A percentile compares a stretch with the other conserved stretches of the same genome.
Conservation (phyloP, 2,797 vertebrate genomes). For the Botia kubotai region DNA sequence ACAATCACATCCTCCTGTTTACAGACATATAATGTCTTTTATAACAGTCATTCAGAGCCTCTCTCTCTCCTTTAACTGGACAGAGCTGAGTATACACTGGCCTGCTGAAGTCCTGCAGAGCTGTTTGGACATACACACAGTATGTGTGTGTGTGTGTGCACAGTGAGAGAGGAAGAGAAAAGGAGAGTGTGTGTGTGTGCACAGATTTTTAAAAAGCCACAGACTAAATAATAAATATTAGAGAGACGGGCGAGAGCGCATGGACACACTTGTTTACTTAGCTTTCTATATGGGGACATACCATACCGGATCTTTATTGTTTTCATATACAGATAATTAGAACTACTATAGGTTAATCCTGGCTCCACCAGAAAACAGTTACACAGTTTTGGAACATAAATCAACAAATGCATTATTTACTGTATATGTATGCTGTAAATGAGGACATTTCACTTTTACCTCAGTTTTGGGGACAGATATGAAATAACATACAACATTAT, state of each 20-base stretch:
- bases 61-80: conserved; percentile 23
- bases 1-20: not conserved
- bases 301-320: not conserved
- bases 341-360: not conserved
- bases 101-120: not conserved
- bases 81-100: conserved; percentile 27
- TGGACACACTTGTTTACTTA: not conserved
- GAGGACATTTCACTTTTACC: no score
- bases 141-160: no score
- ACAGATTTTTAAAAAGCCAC: conserved; percentile 43
- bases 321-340: not conserved
- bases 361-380: not conserved
- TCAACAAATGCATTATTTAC: no score
- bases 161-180: no score
- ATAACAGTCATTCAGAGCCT: conserved; percentile 6
- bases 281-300: not conserved
- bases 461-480: no score
- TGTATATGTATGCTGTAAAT: no score
- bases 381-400: no score
- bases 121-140: conserved; percentile 30
- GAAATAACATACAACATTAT: no score
- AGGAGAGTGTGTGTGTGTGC: conserved; percentile 29
- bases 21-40: not conserved
- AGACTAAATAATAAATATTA: conserved; percentile 52
- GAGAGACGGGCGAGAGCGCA: conserved; percentile 23